Evolutionary conservation across 1,140 invertebrate species (phyloP), one percentile per base, ranked within the genome.

Genomic region (Parasteatoda tepidariorum): DNA sequence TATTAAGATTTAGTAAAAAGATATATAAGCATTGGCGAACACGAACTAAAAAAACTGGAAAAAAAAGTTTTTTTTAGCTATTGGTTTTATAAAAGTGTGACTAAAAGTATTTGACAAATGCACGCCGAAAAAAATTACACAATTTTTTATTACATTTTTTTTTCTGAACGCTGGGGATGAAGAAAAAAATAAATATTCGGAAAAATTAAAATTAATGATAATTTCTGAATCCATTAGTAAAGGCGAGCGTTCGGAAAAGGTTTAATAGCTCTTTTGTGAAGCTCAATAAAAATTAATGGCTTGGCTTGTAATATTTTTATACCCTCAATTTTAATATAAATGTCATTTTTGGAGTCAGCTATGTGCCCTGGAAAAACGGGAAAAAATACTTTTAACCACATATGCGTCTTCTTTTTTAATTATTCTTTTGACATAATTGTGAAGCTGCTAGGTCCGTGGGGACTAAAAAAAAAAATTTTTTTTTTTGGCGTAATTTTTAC

Each of bases 321-420:
- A 82, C 67, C 55, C 78, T 82, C 78, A 82, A 82, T 82, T 82
- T 82, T 82, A 82, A 82, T 82, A 82, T 82, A 82, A 82, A 82
- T 82, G 78, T 82, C 78, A 82, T 71, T 82, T 33, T 22, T 15
- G 2, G 55, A 82, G 22, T 82, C 54, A 57, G 54, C 48, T 13
- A n/a, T 22, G 38, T 13, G 28, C 24, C 18, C 41, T 4, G 67
- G 13, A 18, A 4, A 67, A 67, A 64, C n/a, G n/a, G n/a, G 31
- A 64, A 38, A 82, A 82, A 70, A 61, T 38, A 15, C 34, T 73
- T 79, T 68, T 82, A 82, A 82, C 78, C 67, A 82, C 66, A 61
- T 31, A 30, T 70, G 30, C 24, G 24, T 48, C 28, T 71, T 62
- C 78, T 61, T 82, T 82, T 82, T 82, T 82, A 82, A 82, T 82